phyloP scores from a whole-genome alignment of 2,888 invertebrate species.

The Drosophila percnosoma region DNA sequence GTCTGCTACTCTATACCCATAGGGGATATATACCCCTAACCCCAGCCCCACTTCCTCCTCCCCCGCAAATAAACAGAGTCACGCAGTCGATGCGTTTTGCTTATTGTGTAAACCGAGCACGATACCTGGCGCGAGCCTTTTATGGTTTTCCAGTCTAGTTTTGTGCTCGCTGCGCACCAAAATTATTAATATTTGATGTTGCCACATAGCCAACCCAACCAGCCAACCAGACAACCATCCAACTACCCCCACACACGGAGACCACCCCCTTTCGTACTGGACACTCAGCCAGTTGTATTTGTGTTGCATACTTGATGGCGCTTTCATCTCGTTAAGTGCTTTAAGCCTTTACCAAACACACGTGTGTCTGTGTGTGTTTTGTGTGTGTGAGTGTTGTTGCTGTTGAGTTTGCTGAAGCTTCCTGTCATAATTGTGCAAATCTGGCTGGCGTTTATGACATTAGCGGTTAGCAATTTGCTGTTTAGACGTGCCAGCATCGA shows the following conservation, averaged over 20 bases:
- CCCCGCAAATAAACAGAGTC: slow-evolving; percentile 42
- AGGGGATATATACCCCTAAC: neutral
- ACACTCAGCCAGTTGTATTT: slow-evolving; percentile 44
- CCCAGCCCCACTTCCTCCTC: neutral
- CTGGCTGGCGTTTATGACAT: slow-evolving; percentile 67
- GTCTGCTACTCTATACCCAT: slow-evolving; percentile 9
- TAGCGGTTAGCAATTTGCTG: slow-evolving; percentile 61
- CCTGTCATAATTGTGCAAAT: slow-evolving; percentile 71
- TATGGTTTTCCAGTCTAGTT: slow-evolving; percentile 67
- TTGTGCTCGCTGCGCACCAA: slow-evolving; percentile 39
- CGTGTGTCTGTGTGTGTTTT: neutral
- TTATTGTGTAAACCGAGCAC: slow-evolving; percentile 76
- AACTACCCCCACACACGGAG: neutral
- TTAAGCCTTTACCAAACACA: slow-evolving; percentile 60
- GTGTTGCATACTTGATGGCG: slow-evolving; percentile 74
- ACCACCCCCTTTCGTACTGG: neutral
- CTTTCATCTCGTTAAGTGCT: slow-evolving; percentile 78
- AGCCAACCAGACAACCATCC: neutral
- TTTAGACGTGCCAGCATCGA: slow-evolving; percentile 22
- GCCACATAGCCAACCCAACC: neutral
- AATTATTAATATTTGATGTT: slow-evolving; percentile 78
- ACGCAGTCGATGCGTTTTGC: slow-evolving; percentile 67
- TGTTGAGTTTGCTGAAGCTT: slow-evolving; percentile 39
- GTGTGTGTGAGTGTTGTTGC: neutral
- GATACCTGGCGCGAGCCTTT: slow-evolving; percentile 68